Evolutionary conservation across 2,888 invertebrate genomes (phyloP), one percentile per base, ranked within the genome.

Genomic region (Tinea pellionella): DNA sequence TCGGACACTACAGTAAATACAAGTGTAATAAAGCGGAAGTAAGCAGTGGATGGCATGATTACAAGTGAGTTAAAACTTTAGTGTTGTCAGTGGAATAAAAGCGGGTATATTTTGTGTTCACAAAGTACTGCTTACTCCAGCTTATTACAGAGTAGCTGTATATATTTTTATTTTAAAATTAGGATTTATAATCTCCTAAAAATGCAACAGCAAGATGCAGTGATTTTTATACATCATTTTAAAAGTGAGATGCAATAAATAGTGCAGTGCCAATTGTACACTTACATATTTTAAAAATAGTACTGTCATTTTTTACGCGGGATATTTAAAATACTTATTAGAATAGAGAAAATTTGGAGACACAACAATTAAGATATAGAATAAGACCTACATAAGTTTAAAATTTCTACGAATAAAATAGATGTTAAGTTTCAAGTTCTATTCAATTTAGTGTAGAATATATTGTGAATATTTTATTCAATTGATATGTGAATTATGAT

Each of bases 121-220:
- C 32, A 57, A 57, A 32, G 13, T 42, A 61, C 84, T 81, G 84
- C 81, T 82, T 79, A 83, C 85, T 80, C 81, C 79, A 65, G 76
- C 57, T 53, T 53, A 18, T 53, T 53, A 62, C 64, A 69, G 65
- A 62, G 75, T 75, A 78, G 72, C 83, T 84, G 84, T 78, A 76
- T 60, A 13, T 57, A 13, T 32, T 57, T 32, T 19, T 29, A 32
- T 30, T n/a, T 57, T 32, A 32, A 24, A 9, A 57, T 30, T 57
- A 29, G 6, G 2, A 24, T 15, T 57, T 19, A 11, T 32, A 2
- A n/a, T 57, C 13, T 13, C 16, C 32, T 67, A 71, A 71, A 67
- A 72, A 80, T 82, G 77, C 78, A 77, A 80, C 78, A 74, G 77
- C 75, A 76, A 80, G 75, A 80, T 80, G 78, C 78, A 77, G 64